A percentile compares a stretch with the other conserved stretches of the same genome.
These are phyloP conservation scores for Acleris laterana DNA, from an alignment of 2,888 invertebrate genomes.

Conservation along the genomic window DNA sequence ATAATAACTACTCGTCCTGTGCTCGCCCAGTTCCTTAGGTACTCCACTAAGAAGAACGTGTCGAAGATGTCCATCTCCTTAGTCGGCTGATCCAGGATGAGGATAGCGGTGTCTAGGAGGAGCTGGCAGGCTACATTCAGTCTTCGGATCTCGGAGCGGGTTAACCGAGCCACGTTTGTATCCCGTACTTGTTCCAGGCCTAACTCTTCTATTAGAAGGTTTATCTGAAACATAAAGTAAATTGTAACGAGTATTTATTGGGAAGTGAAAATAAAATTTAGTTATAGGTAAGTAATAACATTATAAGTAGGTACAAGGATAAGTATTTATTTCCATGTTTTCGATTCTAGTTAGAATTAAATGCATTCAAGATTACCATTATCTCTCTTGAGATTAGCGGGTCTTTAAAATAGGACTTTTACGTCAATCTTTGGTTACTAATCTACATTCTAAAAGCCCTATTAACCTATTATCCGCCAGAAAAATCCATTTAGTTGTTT, in stretches of 20 bases:
- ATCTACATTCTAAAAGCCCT: too few relatives aligned
- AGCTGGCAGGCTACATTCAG: conserved; percentile 95
- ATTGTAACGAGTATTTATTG: neutral
- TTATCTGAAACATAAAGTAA: conserved; percentile 85
- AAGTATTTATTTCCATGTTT: too few relatives aligned
- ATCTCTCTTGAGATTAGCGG: too few relatives aligned
- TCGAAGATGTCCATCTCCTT: conserved; percentile 97
- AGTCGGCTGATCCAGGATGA: conserved; percentile 94
- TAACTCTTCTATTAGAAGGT: conserved; percentile 94
- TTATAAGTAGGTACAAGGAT: too few relatives aligned
- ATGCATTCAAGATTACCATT: too few relatives aligned
- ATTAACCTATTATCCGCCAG: too few relatives aligned
- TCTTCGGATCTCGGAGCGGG: conserved; percentile 93
- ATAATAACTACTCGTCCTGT: conserved; percentile 93
- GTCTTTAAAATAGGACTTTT: too few relatives aligned
- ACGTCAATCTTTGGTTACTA: too few relatives aligned
- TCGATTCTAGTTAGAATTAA: too few relatives aligned
- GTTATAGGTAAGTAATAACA: too few relatives aligned
- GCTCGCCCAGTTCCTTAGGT: conserved; percentile 95
- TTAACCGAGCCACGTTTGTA: conserved; percentile 92
- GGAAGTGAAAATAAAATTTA: neutral
- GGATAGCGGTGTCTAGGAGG: conserved; percentile 92
- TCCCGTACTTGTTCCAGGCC: conserved; percentile 95
- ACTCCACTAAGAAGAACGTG: conserved; percentile 97
- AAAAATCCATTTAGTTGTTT: too few relatives aligned